Base-by-base conservation (phyloP, 2,113 vertebrate genomes). In the Verasper variegatus region DNA sequence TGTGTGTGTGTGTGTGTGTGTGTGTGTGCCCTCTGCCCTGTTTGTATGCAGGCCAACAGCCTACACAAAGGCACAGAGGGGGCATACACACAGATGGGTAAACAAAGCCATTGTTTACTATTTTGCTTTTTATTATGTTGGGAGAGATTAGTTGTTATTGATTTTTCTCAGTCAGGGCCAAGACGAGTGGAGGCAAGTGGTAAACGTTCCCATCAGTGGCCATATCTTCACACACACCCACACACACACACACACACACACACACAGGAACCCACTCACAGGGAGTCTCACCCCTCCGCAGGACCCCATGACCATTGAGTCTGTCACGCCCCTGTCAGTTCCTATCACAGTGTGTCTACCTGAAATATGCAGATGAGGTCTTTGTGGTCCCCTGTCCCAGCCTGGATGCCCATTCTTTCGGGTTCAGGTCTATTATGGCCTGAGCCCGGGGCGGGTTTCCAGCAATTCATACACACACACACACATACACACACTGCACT, bases 261-360 rank as follows among this genome's bases (percentile, higher is more conserved):
- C 65, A 65, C 63, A 67, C 65, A 51, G 55, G 76, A 71, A 85
- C 59, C 65, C 77, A 57, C 81, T 70, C 76, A 60, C 78, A 78
- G 80, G 84, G 55, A 74, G 61, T 65, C 78, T 70, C 24, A 18
- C 76, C 89, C 88, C 88, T 86, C 76, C 76, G 60, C 87, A 86
- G 84, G 88, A 86, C 94, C 94, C 94, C 93, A 92, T 92, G 89
- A 87, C 95, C 95, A 96, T 95, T 96, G 93, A 95, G 93, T 89
- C 95, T 95, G 95, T 98, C 97, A 97, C 95, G 94, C 95, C 96
- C 95, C 94, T 98, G 97, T 99, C 97, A 98, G 95, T 94, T 97
- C 95, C 95, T 95, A 97, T 99, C 96, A 97, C 95, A 96, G 95
- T 96, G 95, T 94, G 95, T 95, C 92, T 97, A 99, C 97, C 97